Base-by-base conservation (phyloP, 2,113 vertebrate species). In the Tragelaphus scriptus region DNA sequence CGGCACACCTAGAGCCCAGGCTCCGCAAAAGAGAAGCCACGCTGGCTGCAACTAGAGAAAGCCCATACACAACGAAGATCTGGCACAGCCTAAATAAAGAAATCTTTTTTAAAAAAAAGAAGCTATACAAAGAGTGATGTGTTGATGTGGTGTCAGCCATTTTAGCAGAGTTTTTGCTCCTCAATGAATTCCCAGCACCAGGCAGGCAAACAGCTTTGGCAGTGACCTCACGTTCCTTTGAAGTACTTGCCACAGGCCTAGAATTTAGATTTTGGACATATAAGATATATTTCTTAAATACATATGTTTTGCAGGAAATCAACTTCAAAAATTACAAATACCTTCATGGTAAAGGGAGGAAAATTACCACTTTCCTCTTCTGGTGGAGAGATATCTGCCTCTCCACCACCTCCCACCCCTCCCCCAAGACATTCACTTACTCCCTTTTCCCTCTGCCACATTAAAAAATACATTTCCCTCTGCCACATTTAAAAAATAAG, bases 291-390 rank as follows among this genome's bases (percentile, higher is more conserved):
- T 81, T 30, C 79, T 51, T 81, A 51, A 81, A 81, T 81, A 81
- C 28, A 81, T 81, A 30, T 51, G 79, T 95, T 92, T 96, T 97
- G 2, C 84, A 91, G 47, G 63, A 93, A 90, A 93, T 44, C 90
- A 85, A 85, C 86, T 94, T 94, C 49, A 95, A 95, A 97, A 97
- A 49, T 97, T 94, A 90, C 26, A 68, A 96, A 90, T 91, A 82
- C 81, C 88, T 95, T 96, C 32, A 95, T 65, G 51, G 53, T 93
- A 90, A 94, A 88, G 30, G 55, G 75, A 94, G 32, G 94, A 97
- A 95, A 96, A 95, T 97, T 68, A 90, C 95, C n/a, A 90, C 88
- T 91, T 96, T 97, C 82, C 59, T 94, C 82, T 97, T 96, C 95
- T 97, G 82, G 92, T 92, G 71, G 88, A 92, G 65, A 61, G 51